Evolutionary conservation across 2,888 invertebrate genomes (phyloP), one percentile per base, ranked within the genome.

Genomic region (Dexiosoma caninum): DNA sequence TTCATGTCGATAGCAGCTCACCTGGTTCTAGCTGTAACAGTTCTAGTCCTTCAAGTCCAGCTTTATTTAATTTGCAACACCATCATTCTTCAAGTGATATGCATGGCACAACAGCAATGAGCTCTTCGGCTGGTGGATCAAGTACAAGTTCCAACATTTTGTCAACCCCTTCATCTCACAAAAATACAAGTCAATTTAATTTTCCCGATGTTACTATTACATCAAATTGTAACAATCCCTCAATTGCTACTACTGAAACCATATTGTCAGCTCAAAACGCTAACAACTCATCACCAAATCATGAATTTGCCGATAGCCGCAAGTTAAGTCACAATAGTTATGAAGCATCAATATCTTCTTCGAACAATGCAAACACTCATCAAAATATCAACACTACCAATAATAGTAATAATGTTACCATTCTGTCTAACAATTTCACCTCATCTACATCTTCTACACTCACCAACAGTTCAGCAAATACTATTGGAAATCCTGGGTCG

Each of bases 11-110:
- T 91, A 96, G 96, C 83, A 96, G 97, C 90, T 97, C 97, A 46
- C 97, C 96, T 89, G 96, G 97, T 70, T 98, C 98, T 70, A 98
- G 97, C 90, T 98, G 97, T 91, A 98, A 97, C 91, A 97, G 97
- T 89, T 98, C 98, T 75, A 97, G 97, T 81, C 98, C 98, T 82
- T 98, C 98, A 85, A 97, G 97, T 88, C 98, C 98, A 60, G 97
- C 97, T 85, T 92, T 94, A 85, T 91, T 89, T 46, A 87, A 87
- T 57, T 83, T 86, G 5, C 87, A 92, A 86, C 92, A 87, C 35
- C 85, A 85, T 8, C 87, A 92, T 87, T 92, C 77, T 14, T 32
- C 81, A 12, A 87, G 91, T 89, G 88, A 88, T 89, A 86, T 81
- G 59, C 72, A 79, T n/a, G 75, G 64, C 8, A 88, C 82, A 37